Percentiles rank a stretch among this genome's conserved stretches.
Conservation (phyloP, 2,888 invertebrate species). For the Cybosia mesomella region DNA sequence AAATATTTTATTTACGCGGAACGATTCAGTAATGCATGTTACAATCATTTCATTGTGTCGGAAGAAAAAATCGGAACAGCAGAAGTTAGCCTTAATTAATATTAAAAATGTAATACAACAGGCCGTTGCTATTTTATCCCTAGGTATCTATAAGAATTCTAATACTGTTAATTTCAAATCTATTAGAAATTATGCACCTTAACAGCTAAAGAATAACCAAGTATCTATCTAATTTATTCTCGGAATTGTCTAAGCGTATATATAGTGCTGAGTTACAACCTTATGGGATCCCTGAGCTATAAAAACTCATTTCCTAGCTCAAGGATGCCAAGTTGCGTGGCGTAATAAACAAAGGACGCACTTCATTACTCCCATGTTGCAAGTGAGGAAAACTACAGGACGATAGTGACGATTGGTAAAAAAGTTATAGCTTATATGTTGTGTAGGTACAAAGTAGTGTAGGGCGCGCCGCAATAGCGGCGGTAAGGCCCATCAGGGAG, state of each 20-base stretch:
- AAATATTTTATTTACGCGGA: too few species aligned
- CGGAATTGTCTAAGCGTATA: slow-evolving; percentile 9
- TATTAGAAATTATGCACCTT: not conserved
- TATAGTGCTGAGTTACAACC: not conserved
- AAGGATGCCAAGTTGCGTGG: not conserved
- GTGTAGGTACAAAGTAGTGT: too few species aligned
- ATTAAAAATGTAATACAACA: too few species aligned
- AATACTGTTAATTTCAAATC: not conserved
- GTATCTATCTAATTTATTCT: not conserved
- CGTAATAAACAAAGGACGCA: slow-evolving; percentile 16
- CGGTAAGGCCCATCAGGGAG: too few species aligned
- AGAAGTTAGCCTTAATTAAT: too few species aligned
- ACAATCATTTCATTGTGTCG: too few species aligned
- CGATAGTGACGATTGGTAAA: slow-evolving; percentile 1
- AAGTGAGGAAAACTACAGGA: slow-evolving; percentile 13
- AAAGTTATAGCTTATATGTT: too few species aligned
- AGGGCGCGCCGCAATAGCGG: too few species aligned
- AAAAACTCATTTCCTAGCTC: slow-evolving; percentile 12
- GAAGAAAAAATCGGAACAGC: too few species aligned
- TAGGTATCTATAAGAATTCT: not conserved
- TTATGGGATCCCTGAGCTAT: slow-evolving; percentile 8
- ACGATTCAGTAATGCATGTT: too few species aligned
- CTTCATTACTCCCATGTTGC: slow-evolving; percentile 10
- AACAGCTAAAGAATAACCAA: not conserved
- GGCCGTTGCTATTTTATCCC: not conserved